Conservation (phyloP, 2,113 vertebrate species). For the Bos indicus region DNA sequence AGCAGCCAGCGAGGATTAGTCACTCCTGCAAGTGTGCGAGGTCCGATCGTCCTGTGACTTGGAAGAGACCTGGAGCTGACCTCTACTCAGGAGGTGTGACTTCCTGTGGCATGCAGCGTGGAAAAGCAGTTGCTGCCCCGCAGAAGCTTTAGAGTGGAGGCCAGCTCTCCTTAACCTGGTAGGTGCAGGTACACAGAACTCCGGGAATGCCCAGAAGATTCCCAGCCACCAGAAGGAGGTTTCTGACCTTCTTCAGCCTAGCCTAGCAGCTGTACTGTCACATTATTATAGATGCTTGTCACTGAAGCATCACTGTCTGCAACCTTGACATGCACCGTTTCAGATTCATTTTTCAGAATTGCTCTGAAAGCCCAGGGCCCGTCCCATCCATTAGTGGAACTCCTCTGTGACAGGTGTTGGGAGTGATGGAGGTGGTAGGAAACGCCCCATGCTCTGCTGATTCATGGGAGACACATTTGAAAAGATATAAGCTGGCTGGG, state of each 20-base stretch:
- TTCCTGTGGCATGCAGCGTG: rapidly evolving
- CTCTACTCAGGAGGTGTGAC: not conserved
- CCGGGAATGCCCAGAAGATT: not conserved
- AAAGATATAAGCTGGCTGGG: not conserved
- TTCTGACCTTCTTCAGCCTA: not conserved
- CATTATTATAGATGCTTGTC: constrained; percentile 29
- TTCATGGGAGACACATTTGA: not conserved
- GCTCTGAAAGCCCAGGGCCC: constrained; percentile 50
- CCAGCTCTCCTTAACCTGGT: not conserved
- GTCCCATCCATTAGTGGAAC: constrained; percentile 46
- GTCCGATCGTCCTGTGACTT: not conserved
- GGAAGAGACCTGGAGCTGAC: not conserved
- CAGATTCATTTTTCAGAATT: constrained; percentile 63
- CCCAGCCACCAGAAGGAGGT: not conserved
- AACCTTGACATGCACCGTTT: constrained; percentile 39
- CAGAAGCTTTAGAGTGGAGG: not conserved
- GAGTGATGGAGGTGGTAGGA: not conserved
- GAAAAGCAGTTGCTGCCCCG: not conserved
- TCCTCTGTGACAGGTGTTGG: constrained; percentile 22
- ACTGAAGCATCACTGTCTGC: constrained; percentile 29
- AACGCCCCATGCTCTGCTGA: not conserved
- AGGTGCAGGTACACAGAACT: not conserved
- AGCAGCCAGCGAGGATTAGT: not conserved
- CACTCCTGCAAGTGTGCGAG: not conserved
- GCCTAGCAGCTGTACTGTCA: not conserved